phyloP scores from a whole-genome alignment of 2,113 vertebrate species.

The Eolophus roseicapilla region DNA sequence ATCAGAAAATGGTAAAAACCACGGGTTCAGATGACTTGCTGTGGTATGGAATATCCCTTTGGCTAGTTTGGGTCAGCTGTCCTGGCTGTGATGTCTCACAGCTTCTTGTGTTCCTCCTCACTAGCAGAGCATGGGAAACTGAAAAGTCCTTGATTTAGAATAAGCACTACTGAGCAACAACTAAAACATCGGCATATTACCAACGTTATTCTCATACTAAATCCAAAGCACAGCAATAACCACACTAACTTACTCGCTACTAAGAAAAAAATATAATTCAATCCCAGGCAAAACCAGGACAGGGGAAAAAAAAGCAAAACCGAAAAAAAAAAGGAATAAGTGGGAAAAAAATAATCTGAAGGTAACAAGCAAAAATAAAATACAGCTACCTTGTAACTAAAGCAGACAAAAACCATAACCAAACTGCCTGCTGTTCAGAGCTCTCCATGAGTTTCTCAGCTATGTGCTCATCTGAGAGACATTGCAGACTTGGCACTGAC shows the following conservation, averaged over 20 bases:
- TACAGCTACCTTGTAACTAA: neutral
- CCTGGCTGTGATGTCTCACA: neutral
- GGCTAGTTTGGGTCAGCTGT: neutral
- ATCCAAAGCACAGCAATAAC: neutral
- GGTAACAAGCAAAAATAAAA: neutral
- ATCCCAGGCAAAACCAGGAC: neutral
- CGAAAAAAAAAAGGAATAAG: neutral
- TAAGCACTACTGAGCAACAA: neutral
- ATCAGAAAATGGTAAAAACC: neutral
- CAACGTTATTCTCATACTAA: neutral
- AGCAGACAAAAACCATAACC: neutral
- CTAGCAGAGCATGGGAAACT: neutral
- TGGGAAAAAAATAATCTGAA: neutral
- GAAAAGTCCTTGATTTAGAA: neutral
- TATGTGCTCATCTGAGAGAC: neutral
- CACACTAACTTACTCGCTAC: neutral
- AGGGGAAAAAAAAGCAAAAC: neutral
- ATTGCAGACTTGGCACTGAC: neutral
- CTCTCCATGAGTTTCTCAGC: neutral
- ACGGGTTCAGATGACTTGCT: neutral
- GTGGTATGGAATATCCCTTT: neutral
- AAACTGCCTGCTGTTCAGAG: neutral
- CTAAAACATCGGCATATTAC: neutral
- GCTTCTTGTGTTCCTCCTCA: neutral
- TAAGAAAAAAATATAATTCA: neutral